Evolutionary conservation across 2,113 vertebrate genomes (phyloP).

Genomic region (Corythoichthys intestinalis): DNA sequence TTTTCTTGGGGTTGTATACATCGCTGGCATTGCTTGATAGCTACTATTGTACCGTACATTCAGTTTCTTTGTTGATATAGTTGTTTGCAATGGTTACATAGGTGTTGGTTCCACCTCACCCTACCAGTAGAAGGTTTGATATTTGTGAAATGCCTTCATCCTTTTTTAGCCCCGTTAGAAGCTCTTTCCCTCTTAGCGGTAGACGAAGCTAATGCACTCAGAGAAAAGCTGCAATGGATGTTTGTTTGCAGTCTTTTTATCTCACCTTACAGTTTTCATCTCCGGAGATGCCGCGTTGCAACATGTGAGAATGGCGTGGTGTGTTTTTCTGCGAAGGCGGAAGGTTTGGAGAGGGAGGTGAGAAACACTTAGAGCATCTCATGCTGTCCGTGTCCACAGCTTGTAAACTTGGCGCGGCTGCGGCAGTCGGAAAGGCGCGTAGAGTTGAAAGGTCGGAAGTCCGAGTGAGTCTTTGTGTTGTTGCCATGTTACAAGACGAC

Average conservation of each 20-base stretch:
- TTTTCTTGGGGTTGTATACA: no score
- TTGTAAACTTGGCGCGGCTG: background rate
- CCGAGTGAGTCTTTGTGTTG: background rate
- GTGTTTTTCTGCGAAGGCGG: conserved; percentile 21
- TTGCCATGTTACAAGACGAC: background rate
- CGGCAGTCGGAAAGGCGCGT: background rate
- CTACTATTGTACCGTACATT: background rate
- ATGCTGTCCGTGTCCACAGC: conserved; percentile 21
- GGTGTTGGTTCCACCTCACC: conserved; percentile 22
- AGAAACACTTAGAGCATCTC: conserved; percentile 28
- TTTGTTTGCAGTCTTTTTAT: conserved; percentile 59
- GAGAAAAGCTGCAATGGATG: conserved; percentile 54
- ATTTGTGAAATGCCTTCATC: conserved; percentile 59
- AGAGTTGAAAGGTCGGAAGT: background rate
- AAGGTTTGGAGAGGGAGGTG: conserved; percentile 10
- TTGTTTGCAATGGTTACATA: background rate
- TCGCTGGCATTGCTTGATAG: no score
- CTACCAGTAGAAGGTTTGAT: conserved; percentile 54
- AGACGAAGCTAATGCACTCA: conserved; percentile 55
- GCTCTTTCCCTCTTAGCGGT: conserved; percentile 55
- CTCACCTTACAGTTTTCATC: conserved; percentile 44
- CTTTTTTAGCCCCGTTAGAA: conserved; percentile 57
- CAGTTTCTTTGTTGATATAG: background rate
- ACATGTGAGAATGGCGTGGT: conserved; percentile 39
- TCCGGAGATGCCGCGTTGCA: conserved; percentile 45